Percentiles rank a stretch among this genome's conserved stretches.
These are phyloP conservation scores for Pyxicephalus adspersus DNA, from an alignment of 2,113 vertebrate genomes.

Conservation along the genomic window DNA sequence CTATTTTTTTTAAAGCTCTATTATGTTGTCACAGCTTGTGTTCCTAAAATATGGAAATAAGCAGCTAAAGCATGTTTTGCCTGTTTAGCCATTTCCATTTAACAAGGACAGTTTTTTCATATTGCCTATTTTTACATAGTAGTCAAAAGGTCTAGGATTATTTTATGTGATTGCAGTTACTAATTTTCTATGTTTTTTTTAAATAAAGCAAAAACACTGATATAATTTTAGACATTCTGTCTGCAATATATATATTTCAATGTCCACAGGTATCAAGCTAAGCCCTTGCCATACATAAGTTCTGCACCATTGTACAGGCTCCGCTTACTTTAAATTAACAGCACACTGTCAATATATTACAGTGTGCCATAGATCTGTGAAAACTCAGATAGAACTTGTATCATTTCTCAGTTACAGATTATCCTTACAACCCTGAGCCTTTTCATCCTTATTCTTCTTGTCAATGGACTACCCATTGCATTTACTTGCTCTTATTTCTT, in stretches of 20 bases:
- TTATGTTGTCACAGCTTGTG: constrained; percentile 33
- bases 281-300: no score
- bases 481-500: no score
- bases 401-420: no score
- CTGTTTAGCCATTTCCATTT: constrained; percentile 13
- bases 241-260: not conserved
- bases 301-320: no score
- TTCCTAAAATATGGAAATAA: constrained; percentile 28
- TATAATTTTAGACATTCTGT: not conserved
- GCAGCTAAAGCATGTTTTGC: constrained; percentile 19
- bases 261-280: not conserved
- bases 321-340: no score
- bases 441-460: no score
- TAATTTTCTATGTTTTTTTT: not conserved
- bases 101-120: not conserved
- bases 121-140: constrained; percentile 11
- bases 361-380: no score
- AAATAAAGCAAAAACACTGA: not conserved
- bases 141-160: not conserved
- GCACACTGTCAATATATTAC: no score
- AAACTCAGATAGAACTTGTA: no score
- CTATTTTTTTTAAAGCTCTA: constrained; percentile 15
- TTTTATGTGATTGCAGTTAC: not conserved
- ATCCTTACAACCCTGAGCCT: no score
- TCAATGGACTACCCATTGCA: no score